phyloP scores from a whole-genome alignment of 1,140 invertebrate genomes.

The Pogonus chalceus region DNA sequence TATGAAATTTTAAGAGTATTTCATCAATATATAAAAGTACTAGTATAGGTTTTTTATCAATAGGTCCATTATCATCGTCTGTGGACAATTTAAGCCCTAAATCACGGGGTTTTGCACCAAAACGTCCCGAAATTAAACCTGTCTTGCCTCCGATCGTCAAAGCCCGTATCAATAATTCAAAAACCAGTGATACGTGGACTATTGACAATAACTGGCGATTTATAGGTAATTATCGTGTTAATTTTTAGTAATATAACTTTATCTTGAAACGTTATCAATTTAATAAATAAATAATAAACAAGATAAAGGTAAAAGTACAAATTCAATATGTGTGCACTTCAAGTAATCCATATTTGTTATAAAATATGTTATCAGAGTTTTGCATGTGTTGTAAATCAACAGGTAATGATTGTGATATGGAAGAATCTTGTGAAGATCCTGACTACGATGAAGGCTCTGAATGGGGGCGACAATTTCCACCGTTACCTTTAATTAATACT shows the following conservation, averaged over 20 bases:
- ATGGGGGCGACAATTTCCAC: slow-evolving; percentile 15
- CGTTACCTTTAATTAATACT: slow-evolving; percentile 2
- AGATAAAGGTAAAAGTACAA: no score
- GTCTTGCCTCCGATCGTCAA: slow-evolving; percentile 59
- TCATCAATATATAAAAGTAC: no score
- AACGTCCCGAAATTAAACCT: slow-evolving; percentile 53
- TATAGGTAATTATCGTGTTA: slow-evolving; percentile 48
- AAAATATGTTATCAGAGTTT: neutral
- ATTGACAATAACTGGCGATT: slow-evolving; percentile 83
- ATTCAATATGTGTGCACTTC: no score
- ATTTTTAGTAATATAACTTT: neutral
- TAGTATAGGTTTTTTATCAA: neutral
- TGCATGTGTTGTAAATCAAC: neutral
- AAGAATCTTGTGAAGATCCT: slow-evolving; percentile 34
- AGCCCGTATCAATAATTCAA: slow-evolving; percentile 40
- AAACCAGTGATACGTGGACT: slow-evolving; percentile 60
- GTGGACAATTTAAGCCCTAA: slow-evolving; percentile 53
- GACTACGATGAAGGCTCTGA: slow-evolving; percentile 42
- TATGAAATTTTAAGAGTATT: slow-evolving; percentile 12
- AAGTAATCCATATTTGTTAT: no score
- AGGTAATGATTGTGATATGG: slow-evolving; percentile 28
- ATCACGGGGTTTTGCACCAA: slow-evolving; percentile 31
- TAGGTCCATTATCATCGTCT: slow-evolving; percentile 47
- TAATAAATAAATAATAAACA: no score
- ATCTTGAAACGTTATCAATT: slow-evolving; percentile 1